phyloP scores from a whole-genome alignment of 2,888 invertebrate genomes.

The Didymodactylos carnosus region DNA sequence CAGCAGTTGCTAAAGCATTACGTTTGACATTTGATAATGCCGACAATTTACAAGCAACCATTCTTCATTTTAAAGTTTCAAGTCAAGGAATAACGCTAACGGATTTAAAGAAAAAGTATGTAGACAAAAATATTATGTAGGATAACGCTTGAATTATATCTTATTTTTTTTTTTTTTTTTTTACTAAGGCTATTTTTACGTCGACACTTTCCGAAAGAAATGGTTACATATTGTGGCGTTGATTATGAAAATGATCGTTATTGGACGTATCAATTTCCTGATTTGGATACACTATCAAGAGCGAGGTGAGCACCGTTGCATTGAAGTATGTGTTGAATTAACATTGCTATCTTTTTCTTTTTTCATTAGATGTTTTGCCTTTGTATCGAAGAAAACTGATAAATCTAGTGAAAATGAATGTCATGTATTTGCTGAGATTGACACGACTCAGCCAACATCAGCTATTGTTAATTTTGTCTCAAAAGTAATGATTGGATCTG shows the following conservation, averaged over 20 bases:
- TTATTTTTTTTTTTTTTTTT: too few species aligned
- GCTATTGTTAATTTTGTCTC: slow-evolving; percentile 53
- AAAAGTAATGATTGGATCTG: background rate
- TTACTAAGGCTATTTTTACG: slow-evolving; percentile 50
- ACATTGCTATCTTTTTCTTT: background rate
- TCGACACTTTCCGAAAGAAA: slow-evolving; percentile 71
- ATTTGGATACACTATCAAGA: slow-evolving; percentile 5
- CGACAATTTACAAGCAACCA: slow-evolving; percentile 15
- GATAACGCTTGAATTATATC: too few species aligned
- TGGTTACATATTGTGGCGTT: slow-evolving; percentile 74
- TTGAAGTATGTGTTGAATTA: too few species aligned
- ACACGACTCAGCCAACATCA: slow-evolving; percentile 74
- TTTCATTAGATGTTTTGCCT: background rate
- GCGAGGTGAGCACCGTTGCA: slow-evolving; percentile 11
- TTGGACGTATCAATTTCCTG: slow-evolving; percentile 1
- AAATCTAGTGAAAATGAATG: slow-evolving; percentile 60
- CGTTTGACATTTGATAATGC: slow-evolving; percentile 25
- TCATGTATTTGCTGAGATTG: slow-evolving; percentile 84
- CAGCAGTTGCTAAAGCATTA: slow-evolving; percentile 49
- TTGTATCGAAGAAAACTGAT: background rate
- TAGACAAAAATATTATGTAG: too few species aligned
- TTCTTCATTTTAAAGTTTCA: slow-evolving; percentile 83
- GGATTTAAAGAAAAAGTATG: slow-evolving; percentile 54
- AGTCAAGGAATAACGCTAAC: slow-evolving; percentile 88
- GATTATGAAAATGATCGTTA: slow-evolving; percentile 37